Percentiles rank a stretch among this genome's conserved stretches.
These are phyloP conservation scores for Liparis tanakae DNA, from an alignment of 2,797 vertebrate species.

Conservation along the genomic window DNA sequence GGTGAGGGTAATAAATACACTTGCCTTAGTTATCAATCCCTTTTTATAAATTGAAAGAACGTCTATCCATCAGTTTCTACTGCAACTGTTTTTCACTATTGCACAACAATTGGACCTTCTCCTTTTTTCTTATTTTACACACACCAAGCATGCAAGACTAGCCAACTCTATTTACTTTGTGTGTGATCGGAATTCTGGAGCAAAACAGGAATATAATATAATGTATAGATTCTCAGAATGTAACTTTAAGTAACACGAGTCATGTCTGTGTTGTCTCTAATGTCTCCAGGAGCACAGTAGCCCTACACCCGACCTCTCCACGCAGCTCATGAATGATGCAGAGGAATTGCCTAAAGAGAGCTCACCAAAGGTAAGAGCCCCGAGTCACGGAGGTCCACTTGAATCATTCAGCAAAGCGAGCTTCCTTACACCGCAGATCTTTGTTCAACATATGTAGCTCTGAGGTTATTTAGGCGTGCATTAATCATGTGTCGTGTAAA, in stretches of 20 bases:
- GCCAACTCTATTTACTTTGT: not conserved
- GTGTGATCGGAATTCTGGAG: too few relatives aligned
- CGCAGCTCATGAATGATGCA: constrained; percentile 60
- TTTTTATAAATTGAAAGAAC: not conserved
- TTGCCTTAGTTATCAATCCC: not conserved
- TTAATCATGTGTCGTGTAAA: not conserved
- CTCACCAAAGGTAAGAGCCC: constrained; percentile 69
- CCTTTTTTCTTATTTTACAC: not conserved
- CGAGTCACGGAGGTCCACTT: not conserved
- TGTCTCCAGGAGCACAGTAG: constrained; percentile 57
- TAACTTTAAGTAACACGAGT: not conserved
- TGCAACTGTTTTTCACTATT: not conserved
- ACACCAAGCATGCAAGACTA: not conserved
- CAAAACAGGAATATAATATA: too few relatives aligned
- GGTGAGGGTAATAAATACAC: constrained; percentile 49
- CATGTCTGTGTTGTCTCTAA: constrained; percentile 10
- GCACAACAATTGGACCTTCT: not conserved
- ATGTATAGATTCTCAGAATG: not conserved
- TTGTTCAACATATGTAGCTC: not conserved
- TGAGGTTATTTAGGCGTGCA: not conserved
- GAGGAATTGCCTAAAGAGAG: constrained; percentile 67
- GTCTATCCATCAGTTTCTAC: not conserved
- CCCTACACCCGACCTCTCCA: constrained; percentile 40
- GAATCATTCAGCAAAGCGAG: not conserved
- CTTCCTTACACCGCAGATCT: not conserved